phyloP scores from a whole-genome alignment of 1,140 invertebrate genomes.

The Orchesella cincta region DNA sequence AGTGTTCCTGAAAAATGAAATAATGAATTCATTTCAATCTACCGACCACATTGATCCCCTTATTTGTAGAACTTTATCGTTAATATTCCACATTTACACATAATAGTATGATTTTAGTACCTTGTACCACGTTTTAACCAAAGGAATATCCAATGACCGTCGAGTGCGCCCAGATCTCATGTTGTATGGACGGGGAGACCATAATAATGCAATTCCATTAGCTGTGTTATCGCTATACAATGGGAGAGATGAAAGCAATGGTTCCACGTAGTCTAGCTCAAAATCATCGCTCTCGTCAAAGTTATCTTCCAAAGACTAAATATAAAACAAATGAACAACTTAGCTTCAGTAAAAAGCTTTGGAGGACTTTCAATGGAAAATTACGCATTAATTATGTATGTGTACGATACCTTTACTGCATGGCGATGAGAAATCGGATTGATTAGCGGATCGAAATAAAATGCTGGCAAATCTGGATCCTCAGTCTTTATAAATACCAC shows the following conservation, averaged over 20 bases:
- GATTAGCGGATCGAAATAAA: slow-evolving; percentile 99
- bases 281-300: slow-evolving; percentile 96
- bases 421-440: slow-evolving; percentile 97
- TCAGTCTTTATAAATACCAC: slow-evolving; percentile 99
- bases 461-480: slow-evolving; percentile 99
- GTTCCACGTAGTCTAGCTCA: slow-evolving; percentile 82
- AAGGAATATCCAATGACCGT: slow-evolving; percentile 91
- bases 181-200: slow-evolving; percentile 97
- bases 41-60: no score
- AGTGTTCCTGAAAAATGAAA: slow-evolving; percentile 72
- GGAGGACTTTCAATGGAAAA: no score
- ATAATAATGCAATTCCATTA: slow-evolving; percentile 96
- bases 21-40: background rate
- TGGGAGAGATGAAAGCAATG: slow-evolving; percentile 91
- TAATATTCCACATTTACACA: slow-evolving; percentile 19
- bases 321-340: slow-evolving; percentile 28
- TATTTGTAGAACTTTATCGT: no score
- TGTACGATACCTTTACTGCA: slow-evolving; percentile 68
- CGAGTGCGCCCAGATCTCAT: slow-evolving; percentile 80
- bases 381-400: background rate
- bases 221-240: slow-evolving; percentile 98
- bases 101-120: no score
- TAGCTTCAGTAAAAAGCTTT: no score
- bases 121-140: slow-evolving; percentile 96
- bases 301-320: slow-evolving; percentile 31